These are phyloP conservation scores for Omphaloscelis lunosa DNA, from an alignment of 2,888 invertebrate genomes.

Conservation along the genomic window DNA sequence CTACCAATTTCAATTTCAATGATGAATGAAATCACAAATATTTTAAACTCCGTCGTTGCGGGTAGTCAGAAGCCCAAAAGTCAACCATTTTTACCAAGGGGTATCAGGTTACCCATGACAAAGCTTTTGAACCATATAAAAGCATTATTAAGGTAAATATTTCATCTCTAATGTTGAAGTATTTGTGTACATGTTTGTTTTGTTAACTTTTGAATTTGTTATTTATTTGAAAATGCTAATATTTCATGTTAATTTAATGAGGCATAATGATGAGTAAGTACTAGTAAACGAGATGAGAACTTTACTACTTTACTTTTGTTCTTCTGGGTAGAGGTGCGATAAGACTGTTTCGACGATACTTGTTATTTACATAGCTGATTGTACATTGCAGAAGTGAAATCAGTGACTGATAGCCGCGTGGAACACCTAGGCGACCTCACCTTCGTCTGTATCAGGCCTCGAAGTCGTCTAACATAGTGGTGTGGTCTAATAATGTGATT, in stretches of 20 bases:
- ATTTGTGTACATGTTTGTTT: slow-evolving; percentile 27
- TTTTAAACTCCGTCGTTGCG: not conserved
- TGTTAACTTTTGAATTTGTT: slow-evolving; percentile 52
- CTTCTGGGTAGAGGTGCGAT: slow-evolving; percentile 45
- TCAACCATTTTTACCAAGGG: not conserved
- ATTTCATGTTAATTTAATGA: slow-evolving; percentile 46
- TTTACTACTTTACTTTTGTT: slow-evolving; percentile 26
- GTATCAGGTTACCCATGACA: not conserved
- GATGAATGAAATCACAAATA: slow-evolving; percentile 1
- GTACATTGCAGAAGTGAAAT: slow-evolving; percentile 16
- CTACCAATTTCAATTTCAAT: slow-evolving; percentile 19
- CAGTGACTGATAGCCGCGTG: slow-evolving; percentile 16
- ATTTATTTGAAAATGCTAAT: slow-evolving; percentile 46
- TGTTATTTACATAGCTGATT: slow-evolving; percentile 31
- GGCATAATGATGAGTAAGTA: slow-evolving; percentile 34
- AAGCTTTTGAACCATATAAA: slow-evolving; percentile 1
- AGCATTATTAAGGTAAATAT: slow-evolving; percentile 27
- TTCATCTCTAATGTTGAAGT: slow-evolving; percentile 13
- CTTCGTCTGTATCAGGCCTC: slow-evolving; percentile 30
- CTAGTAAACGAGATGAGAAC: slow-evolving; percentile 25
- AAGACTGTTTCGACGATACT: slow-evolving; percentile 56
- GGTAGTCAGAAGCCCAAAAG: not conserved
- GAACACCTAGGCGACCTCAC: slow-evolving; percentile 30
- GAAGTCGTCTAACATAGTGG: slow-evolving; percentile 37
- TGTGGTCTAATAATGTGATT: slow-evolving; percentile 53